Conservation (phyloP, 2,888 invertebrate genomes). For the Heliconius erato region DNA sequence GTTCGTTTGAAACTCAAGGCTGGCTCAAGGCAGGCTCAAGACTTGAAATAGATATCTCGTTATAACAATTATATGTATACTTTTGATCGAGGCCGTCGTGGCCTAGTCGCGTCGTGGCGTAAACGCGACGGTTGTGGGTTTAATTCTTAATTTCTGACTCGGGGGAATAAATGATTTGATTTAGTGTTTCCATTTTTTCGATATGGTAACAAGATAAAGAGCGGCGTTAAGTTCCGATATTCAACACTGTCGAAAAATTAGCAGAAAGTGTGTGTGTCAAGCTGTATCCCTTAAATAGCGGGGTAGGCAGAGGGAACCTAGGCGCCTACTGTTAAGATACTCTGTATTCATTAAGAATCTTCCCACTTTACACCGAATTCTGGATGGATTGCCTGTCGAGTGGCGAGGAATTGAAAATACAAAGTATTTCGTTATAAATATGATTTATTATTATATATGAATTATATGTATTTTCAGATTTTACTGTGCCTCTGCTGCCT, state of each 20-base stretch:
- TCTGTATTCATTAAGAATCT: too few species aligned
- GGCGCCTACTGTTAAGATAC: too few species aligned
- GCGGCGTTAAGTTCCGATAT: background rate
- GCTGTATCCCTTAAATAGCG: too few species aligned
- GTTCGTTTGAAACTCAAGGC: conserved; percentile 15
- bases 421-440: too few species aligned
- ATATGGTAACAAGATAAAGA: background rate
- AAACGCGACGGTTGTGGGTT: background rate
- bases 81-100: too few species aligned
- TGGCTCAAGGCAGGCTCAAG: background rate
- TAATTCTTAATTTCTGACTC: background rate
- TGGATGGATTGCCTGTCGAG: too few species aligned
- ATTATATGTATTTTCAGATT: conserved; percentile 62
- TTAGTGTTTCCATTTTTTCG: background rate
- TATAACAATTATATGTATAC: too few species aligned
- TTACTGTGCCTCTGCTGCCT: conserved; percentile 61
- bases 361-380: too few species aligned
- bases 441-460: background rate
- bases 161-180: background rate
- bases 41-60: conserved; percentile 11
- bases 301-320: too few species aligned
- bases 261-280: background rate
- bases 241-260: background rate
- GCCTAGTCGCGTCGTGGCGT: too few species aligned
- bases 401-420: too few species aligned